Evolutionary conservation across 1,140 invertebrate species (phyloP).

Genomic region (Drosophila sp.): DNA sequence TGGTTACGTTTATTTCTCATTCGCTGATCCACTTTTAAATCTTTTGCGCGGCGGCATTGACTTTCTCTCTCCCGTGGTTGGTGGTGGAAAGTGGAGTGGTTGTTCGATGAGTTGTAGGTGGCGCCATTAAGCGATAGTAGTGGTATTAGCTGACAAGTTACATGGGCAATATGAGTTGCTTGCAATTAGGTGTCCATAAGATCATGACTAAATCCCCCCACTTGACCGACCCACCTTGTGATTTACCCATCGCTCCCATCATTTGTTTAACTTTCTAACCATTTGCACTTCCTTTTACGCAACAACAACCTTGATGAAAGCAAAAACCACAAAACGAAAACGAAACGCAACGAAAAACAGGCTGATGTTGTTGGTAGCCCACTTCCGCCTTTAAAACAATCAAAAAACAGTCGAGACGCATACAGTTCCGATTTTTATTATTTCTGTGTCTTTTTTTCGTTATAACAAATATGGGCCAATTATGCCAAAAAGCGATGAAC

Average conservation of each 20-base stretch:
- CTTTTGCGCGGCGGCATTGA: constrained; percentile 57
- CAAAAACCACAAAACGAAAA: constrained; percentile 52
- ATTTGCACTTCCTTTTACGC: constrained; percentile 80
- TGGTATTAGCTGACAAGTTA: constrained; percentile 41
- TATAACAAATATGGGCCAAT: constrained; percentile 76
- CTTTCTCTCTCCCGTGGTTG: constrained; percentile 71
- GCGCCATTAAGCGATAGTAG: neutral
- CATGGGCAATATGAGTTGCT: constrained; percentile 38
- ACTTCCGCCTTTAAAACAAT: constrained; percentile 67
- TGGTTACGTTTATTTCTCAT: constrained; percentile 78
- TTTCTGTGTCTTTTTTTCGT: constrained; percentile 46
- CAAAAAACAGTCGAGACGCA: constrained; percentile 38
- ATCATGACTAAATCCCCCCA: constrained; percentile 20
- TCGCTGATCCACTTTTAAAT: constrained; percentile 79
- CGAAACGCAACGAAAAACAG: constrained; percentile 56
- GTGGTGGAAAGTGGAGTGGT: constrained; percentile 6
- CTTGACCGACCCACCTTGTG: neutral
- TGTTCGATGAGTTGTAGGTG: neutral
- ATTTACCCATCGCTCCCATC: neutral
- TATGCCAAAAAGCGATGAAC: constrained; percentile 58
- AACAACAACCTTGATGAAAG: constrained; percentile 76
- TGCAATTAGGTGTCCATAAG: constrained; percentile 13
- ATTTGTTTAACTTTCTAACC: constrained; percentile 69
- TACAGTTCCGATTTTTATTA: constrained; percentile 63
- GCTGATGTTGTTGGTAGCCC: constrained; percentile 37